phyloP scores from a whole-genome alignment of 2,888 invertebrate genomes.

The Troides oblongomaculatus region DNA sequence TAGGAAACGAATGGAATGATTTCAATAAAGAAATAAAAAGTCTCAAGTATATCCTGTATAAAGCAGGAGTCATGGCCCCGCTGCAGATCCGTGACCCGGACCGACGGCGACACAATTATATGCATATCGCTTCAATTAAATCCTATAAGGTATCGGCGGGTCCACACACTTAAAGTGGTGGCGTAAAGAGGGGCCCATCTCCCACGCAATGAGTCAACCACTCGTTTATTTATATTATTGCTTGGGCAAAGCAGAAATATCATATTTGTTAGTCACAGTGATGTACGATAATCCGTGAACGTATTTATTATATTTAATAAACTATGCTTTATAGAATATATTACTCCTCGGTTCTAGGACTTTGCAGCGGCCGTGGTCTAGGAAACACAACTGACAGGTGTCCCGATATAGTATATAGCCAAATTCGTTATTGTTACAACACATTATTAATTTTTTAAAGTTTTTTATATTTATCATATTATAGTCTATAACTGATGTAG shows the following conservation, averaged over 20 bases:
- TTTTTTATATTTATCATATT: no score
- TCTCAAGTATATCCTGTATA: background rate
- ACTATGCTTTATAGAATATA: no score
- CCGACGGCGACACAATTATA: conserved; percentile 12
- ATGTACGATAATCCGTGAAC: background rate
- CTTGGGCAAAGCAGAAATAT: conserved; percentile 4
- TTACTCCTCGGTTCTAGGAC: no score
- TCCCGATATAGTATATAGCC: no score
- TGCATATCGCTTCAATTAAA: conserved; percentile 26
- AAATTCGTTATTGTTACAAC: no score
- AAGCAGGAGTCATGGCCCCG: background rate
- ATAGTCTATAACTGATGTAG: no score
- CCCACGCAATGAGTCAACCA: conserved; percentile 26
- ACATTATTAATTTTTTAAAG: no score
- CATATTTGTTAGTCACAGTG: conserved; percentile 13
- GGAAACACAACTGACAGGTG: no score
- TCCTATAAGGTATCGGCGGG: conserved; percentile 16
- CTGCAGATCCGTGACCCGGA: conserved; percentile 1
- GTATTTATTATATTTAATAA: no score
- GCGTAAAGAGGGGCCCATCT: conserved; percentile 12
- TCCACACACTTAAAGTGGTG: conserved; percentile 10
- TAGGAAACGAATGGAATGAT: no score
- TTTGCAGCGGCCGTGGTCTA: no score
- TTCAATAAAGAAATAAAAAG: no score
- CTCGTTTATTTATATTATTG: conserved; percentile 16